A percentile compares a stretch with the other conserved stretches of the same genome.
phyloP scores from a whole-genome alignment of 1,140 invertebrate genomes.

The Drosophila baimaii region DNA sequence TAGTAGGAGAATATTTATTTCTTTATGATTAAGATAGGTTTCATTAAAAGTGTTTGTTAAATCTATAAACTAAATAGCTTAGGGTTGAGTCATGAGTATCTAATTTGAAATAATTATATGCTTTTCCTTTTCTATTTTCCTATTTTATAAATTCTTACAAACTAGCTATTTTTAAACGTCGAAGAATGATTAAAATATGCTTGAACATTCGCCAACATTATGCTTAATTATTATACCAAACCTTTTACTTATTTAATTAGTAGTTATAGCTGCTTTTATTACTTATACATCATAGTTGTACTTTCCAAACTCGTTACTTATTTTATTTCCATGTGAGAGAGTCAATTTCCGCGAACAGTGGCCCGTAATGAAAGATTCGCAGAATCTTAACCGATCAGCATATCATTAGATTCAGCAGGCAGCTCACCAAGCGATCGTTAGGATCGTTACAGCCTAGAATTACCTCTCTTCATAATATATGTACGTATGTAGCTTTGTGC shows the following conservation, averaged over 20 bases:
- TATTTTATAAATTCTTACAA: too few relatives aligned
- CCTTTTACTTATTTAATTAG: background rate
- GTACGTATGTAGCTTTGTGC: slow-evolving; percentile 19
- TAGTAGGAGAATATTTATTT: background rate
- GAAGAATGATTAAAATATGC: too few relatives aligned
- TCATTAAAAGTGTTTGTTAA: too few relatives aligned
- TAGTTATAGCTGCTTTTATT: background rate
- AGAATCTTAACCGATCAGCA: slow-evolving; percentile 20
- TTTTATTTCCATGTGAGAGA: background rate
- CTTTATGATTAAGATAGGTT: too few relatives aligned
- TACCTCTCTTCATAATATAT: slow-evolving; percentile 14
- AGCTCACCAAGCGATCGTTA: slow-evolving; percentile 23
- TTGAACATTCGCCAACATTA: too few relatives aligned
- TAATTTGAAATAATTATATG: too few relatives aligned
- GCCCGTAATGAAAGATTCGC: background rate
- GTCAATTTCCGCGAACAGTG: background rate
- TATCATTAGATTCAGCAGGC: slow-evolving; percentile 12
- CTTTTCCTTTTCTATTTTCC: too few relatives aligned
- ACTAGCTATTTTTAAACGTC: too few relatives aligned
- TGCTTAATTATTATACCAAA: too few relatives aligned
- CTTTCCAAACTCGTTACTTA: background rate
- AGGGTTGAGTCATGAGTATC: background rate
- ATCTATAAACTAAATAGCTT: background rate
- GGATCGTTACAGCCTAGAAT: slow-evolving; percentile 21
- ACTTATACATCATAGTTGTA: background rate